Percentiles rank a stretch among this genome's conserved stretches.
These are phyloP conservation scores for Sesamia inferens DNA, from an alignment of 2,888 invertebrate genomes.

Conservation along the genomic window DNA sequence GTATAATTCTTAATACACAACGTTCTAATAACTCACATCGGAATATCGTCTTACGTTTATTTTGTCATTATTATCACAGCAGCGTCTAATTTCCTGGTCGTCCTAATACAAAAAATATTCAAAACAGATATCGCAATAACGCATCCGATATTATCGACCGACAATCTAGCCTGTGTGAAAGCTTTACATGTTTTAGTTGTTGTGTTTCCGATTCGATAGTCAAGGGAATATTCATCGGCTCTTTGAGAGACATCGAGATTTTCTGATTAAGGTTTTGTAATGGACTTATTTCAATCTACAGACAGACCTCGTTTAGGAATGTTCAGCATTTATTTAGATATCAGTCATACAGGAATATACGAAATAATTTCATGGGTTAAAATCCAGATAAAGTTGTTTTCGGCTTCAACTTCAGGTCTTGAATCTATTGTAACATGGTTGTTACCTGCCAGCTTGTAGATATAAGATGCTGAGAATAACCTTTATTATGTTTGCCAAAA, in stretches of 20 bases:
- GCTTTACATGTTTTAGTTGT: background rate
- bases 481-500: no score
- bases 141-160: background rate
- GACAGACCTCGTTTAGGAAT: background rate
- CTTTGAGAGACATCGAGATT: background rate
- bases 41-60: background rate
- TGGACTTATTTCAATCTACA: background rate
- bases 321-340: background rate
- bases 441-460: no score
- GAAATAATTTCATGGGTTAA: no score
- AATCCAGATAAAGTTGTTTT: no score
- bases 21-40: background rate
- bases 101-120: background rate
- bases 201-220: constrained; percentile 4
- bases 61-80: background rate
- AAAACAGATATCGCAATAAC: background rate
- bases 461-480: no score
- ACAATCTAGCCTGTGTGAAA: background rate
- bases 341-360: background rate
- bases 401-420: no score
- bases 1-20: background rate
- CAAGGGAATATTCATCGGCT: constrained; percentile 6
- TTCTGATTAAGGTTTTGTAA: background rate
- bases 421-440: no score
- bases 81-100: background rate